Conservation (phyloP, 2,113 vertebrate species). For the Tachysurus fulvidraco region DNA sequence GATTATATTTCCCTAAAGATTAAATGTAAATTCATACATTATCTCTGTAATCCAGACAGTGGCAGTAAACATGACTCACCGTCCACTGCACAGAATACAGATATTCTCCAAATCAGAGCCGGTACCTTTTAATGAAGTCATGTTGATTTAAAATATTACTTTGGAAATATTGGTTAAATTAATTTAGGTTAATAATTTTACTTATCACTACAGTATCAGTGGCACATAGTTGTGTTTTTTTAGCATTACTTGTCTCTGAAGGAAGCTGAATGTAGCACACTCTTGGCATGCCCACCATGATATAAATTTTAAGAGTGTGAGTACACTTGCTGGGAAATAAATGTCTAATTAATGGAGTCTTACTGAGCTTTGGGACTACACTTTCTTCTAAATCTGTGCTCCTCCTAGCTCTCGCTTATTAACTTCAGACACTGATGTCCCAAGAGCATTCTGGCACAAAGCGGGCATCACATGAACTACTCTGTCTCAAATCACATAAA, state of each 20-base stretch:
- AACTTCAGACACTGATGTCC: slow-evolving; percentile 58
- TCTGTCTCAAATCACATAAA: neutral
- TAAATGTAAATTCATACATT: neutral
- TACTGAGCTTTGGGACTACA: slow-evolving; percentile 27
- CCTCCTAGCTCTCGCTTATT: slow-evolving; percentile 62
- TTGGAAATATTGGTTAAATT: neutral
- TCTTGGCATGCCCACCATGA: slow-evolving; percentile 29
- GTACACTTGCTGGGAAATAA: slow-evolving; percentile 39
- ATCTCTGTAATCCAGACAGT: neutral
- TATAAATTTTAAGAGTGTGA: slow-evolving; percentile 44
- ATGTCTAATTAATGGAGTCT: slow-evolving; percentile 35
- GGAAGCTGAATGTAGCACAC: slow-evolving; percentile 39
- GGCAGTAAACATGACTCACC: neutral
- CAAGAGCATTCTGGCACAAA: slow-evolving; percentile 2
- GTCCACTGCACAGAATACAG: neutral
- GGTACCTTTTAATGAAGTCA: neutral
- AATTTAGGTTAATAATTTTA: slow-evolving; percentile 9
- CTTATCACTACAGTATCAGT: slow-evolving; percentile 13
- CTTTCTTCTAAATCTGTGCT: slow-evolving; percentile 63
- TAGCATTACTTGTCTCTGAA: slow-evolving; percentile 5
- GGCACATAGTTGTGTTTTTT: neutral
- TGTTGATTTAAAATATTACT: neutral
- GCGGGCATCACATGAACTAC: neutral
- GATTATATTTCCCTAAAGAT: neutral
- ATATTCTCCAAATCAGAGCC: neutral